Evolutionary conservation across 2,113 vertebrate genomes (phyloP), one percentile per base, ranked within the genome.

Genomic region (Lasiurus borealis): DNA sequence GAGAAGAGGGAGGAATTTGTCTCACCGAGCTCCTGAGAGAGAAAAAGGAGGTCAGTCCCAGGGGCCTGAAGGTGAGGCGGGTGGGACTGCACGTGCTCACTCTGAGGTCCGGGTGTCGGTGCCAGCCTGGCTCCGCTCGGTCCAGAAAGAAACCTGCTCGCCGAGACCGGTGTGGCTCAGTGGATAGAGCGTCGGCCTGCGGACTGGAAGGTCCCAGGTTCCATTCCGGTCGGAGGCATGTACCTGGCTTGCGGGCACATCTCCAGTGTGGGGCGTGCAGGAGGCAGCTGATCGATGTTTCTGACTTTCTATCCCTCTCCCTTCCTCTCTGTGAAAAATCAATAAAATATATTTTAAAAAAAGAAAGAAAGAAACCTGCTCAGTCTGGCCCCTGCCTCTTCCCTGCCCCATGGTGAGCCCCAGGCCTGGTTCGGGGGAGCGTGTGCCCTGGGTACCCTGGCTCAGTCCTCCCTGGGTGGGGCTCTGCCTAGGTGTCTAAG

Each of bases 21-120:
- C 57, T 76, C 13, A 0, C 23, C 0, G 83, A 92, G n/a, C 72
- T 69, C n/a, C 31, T 92, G 62, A 34, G 40, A 75, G 18, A 72
- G 34, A 52, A 75, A n/a, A n/a, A n/a, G 1, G 8, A 34, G 31
- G 46, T 81, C 90, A 84, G 80, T 21, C 57, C 23, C 2, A 14
- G 1, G 1, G 11, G 66, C 31, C 48, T 3, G 62, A 25, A 13
- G 40, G 5, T 1, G n/a, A 46, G 27, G 72, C 16, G 1, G 40
- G 13, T 27, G 2, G 2, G 46, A 57, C 54, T 14, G 29, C 23
- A 4, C 34, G 6, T 14, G 71, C 0, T 72, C 6, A 0, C 52
- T 54, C 6, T 11, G 62, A 25, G 15, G 68, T 36, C 59, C 11
- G 12, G 52, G 5, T 46, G 25, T 3, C 0, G 0, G 6, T 16